Evolutionary conservation across 2,797 vertebrate species (phyloP).

Genomic region (Cuculus canorus): DNA sequence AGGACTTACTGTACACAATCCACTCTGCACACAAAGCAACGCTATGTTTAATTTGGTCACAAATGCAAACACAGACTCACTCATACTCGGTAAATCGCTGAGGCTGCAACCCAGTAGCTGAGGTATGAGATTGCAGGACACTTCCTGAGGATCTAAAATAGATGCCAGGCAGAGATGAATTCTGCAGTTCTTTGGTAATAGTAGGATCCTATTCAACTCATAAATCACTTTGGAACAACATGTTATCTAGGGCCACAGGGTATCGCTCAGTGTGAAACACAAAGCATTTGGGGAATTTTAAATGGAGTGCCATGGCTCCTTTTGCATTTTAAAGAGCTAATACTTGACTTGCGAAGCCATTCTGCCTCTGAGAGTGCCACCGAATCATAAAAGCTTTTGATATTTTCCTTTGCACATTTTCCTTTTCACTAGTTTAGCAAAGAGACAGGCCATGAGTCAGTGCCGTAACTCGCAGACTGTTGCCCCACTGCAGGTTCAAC

Average conservation of each 20-base stretch:
- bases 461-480: background rate
- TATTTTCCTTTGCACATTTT: background rate
- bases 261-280: background rate
- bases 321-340: background rate
- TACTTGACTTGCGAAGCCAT: background rate
- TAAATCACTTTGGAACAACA: background rate
- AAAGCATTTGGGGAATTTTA: background rate
- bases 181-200: background rate
- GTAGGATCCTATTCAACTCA: background rate
- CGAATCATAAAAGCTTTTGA: background rate
- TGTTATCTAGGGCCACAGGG: background rate
- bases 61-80: rapidly evolving
- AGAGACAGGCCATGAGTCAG: background rate
- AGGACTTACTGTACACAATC: background rate
- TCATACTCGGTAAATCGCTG: background rate
- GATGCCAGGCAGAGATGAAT: background rate
- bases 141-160: background rate
- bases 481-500: background rate
- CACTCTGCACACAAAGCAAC: background rate
- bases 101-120: background rate
- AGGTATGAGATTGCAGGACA: background rate
- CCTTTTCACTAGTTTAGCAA: background rate
- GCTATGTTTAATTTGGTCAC: background rate
- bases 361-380: background rate
- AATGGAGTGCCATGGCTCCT: background rate